A percentile compares a stretch with the other conserved stretches of the same genome.
phyloP scores from a whole-genome alignment of 2,113 vertebrate species.

The Strix uralensis region DNA sequence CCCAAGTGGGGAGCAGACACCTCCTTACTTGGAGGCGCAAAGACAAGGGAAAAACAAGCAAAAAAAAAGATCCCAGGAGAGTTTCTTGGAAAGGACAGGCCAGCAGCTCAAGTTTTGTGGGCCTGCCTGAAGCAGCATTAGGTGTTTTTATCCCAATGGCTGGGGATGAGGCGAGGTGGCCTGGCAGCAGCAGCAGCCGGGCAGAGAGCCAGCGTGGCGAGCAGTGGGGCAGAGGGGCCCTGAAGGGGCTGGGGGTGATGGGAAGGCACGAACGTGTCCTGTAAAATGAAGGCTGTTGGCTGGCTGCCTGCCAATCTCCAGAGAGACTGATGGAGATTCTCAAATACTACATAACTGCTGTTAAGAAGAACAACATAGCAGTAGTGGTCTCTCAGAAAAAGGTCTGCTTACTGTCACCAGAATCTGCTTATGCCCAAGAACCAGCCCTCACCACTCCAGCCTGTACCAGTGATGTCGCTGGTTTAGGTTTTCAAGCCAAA shows the following conservation, averaged over 20 bases:
- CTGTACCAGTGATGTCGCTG: neutral
- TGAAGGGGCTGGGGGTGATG: neutral
- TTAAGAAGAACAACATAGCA: neutral
- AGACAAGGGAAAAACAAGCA: neutral
- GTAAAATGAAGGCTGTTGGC: neutral
- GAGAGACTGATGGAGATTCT: neutral
- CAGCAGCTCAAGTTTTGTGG: neutral
- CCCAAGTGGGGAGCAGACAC: rapidly evolving
- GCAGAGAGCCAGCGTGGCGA: neutral
- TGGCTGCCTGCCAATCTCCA: neutral
- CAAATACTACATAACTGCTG: neutral
- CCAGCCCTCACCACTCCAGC: neutral
- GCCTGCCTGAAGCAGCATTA: neutral
- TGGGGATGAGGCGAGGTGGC: neutral
- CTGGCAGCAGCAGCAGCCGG: neutral
- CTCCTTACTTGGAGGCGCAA: neutral
- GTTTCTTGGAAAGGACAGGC: neutral
- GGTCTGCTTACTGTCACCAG: neutral
- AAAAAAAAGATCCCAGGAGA: neutral
- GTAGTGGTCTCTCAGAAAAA: neutral
- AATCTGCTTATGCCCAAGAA: neutral
- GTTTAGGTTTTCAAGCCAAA: neutral
- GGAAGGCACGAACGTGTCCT: neutral
- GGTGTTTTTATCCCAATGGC: neutral
- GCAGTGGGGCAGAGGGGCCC: neutral